phyloP scores from a whole-genome alignment of 1,140 invertebrate genomes.

The Eufriesea mexicana region DNA sequence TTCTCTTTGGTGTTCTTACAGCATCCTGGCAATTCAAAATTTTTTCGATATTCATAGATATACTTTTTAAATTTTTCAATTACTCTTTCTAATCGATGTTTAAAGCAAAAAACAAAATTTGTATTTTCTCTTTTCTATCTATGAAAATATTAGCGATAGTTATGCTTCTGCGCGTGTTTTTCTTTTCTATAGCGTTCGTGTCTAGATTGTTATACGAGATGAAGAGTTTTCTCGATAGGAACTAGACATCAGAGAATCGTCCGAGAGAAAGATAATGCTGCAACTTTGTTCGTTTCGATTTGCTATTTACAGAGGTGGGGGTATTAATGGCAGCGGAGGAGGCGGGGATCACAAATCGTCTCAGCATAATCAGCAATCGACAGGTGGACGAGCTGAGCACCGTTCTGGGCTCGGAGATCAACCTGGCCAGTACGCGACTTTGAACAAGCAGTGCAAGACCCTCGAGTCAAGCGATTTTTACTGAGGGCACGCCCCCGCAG shows the following conservation, averaged over 20 bases:
- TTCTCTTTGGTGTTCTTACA: conserved; percentile 23
- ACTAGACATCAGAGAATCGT: conserved; percentile 24
- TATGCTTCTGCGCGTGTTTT: conserved; percentile 14
- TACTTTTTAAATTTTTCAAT: neutral
- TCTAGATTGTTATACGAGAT: conserved; percentile 22
- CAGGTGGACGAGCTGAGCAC: conserved; percentile 82
- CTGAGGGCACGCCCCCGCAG: conserved; percentile 87
- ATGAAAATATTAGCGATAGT: conserved; percentile 21
- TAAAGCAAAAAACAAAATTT: neutral
- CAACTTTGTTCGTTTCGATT: conserved; percentile 76
- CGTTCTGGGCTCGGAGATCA: conserved; percentile 82
- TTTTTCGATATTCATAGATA: neutral
- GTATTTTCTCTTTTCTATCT: neutral
- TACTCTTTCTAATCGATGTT: conserved; percentile 27
- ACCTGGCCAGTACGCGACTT: conserved; percentile 92
- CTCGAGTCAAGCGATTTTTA: conserved; percentile 96
- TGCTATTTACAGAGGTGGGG: conserved; percentile 81
- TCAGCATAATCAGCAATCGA: conserved; percentile 82
- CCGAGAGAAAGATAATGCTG: conserved; percentile 73
- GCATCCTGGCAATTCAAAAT: neutral
- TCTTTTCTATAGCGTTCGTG: conserved; percentile 10
- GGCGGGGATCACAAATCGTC: conserved; percentile 79
- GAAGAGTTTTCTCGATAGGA: conserved; percentile 1
- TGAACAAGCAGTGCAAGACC: conserved; percentile 97
- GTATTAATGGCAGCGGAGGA: conserved; percentile 80